Evolutionary conservation across 2,113 vertebrate species (phyloP), one percentile per base, ranked within the genome.

Genomic region (Perca fluviatilis): DNA sequence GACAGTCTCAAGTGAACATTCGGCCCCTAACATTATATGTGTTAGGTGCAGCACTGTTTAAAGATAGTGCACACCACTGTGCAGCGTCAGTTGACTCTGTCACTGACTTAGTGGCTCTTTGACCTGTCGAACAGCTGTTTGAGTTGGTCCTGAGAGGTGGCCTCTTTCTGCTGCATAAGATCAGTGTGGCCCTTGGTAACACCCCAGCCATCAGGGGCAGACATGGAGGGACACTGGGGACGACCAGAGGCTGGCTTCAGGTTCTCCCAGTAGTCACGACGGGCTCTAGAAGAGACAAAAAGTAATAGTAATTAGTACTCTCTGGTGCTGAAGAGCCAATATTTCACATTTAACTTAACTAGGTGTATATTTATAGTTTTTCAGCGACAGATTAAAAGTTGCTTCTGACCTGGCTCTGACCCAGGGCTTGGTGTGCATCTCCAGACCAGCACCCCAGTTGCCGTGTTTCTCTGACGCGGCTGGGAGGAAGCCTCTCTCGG

Each of bases 391-490:
- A 49, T 73, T 11, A 47, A 64, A 3, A 46, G 14, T 27, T 75
- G 18, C 49, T 30, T 81, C 94, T 73, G 80, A 99, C 98, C 98
- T 97, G 85, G 98, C 98, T 95, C 98, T 94, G 89, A 99, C 96
- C 98, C 98, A 99, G 19, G 98, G 98, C 75, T 99, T 99, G 84
- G 98, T 99, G 90, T 99, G 98, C 98, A 99, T 99, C 86, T 97
- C 95, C 80, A 99, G 90, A 68, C 93, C 94, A 30, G 94, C 87
- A 0, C 97, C 98, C 98, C 98, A 99, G 90, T 64, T 93, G 46
- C 97, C 98, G 2, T 99, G 98, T 85, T 99, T 99, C 84, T 99
- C 96, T 18, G 97, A 98, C n/a, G 94, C 98, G 27, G 88, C 63
- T 0, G 98, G 97, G 75, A 97, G 82, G 82, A 93, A 88, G 4